Evolutionary conservation across 2,888 invertebrate species (phyloP).

Genomic region (Morpho deidamia): DNA sequence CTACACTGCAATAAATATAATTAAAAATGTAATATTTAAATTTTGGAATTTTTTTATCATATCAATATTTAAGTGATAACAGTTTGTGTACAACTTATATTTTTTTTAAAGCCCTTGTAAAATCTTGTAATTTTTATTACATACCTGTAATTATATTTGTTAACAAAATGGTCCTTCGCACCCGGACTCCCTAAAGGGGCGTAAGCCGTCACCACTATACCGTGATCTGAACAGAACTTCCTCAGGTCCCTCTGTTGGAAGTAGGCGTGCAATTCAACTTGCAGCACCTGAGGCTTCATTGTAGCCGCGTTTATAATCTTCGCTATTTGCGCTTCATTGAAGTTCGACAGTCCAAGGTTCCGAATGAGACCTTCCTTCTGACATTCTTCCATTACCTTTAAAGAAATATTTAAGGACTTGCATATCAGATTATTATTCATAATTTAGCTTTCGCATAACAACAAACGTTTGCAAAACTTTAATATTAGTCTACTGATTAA

Average conservation of each 20-base stretch:
- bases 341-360: conserved; percentile 90
- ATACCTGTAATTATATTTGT: conserved; percentile 80
- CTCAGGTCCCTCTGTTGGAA: conserved; percentile 84
- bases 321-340: conserved; percentile 83
- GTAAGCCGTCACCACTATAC: conserved; percentile 84
- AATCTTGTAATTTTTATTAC: conserved; percentile 1
- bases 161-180: conserved; percentile 80
- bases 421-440: too few relatives aligned
- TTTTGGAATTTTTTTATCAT: too few relatives aligned
- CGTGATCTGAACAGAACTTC: conserved; percentile 78
- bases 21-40: too few relatives aligned
- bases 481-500: too few relatives aligned
- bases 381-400: conserved; percentile 83
- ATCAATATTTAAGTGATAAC: too few relatives aligned
- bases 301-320: conserved; percentile 78
- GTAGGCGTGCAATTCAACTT: conserved; percentile 87
- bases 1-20: too few relatives aligned
- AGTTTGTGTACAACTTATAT: background rate
- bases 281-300: conserved; percentile 85
- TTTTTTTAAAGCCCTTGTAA: too few relatives aligned
- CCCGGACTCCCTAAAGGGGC: conserved; percentile 86
- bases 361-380: conserved; percentile 80
- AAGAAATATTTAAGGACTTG: background rate
- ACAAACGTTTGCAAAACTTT: too few relatives aligned
- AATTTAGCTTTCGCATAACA: too few relatives aligned